These are phyloP conservation scores for Vanessa tameamea DNA, from an alignment of 1,140 invertebrate species.

Conservation along the genomic window DNA sequence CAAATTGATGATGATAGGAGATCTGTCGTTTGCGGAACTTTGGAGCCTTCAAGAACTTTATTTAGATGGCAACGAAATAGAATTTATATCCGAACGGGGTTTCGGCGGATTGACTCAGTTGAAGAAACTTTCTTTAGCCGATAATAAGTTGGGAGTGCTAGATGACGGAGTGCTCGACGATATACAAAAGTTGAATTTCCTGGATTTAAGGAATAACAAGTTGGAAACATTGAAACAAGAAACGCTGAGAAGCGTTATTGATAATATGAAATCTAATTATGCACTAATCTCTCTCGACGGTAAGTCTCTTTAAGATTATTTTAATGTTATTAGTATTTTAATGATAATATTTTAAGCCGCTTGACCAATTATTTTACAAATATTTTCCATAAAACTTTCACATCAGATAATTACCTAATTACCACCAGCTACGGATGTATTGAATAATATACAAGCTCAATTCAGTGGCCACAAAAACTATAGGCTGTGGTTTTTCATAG, in stretches of 20 bases:
- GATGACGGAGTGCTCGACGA: slow-evolving; percentile 84
- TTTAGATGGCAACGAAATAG: slow-evolving; percentile 86
- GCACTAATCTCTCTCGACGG: slow-evolving; percentile 72
- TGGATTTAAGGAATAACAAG: slow-evolving; percentile 87
- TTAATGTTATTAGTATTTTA: neutral
- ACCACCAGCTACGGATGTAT: slow-evolving; percentile 2
- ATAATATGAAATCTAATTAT: slow-evolving; percentile 85
- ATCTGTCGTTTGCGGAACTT: slow-evolving; percentile 88
- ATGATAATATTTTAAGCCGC: neutral
- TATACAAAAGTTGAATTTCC: slow-evolving; percentile 83
- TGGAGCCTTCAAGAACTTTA: slow-evolving; percentile 86
- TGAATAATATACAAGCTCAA: slow-evolving; percentile 8
- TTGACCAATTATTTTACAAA: too few species aligned
- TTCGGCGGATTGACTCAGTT: slow-evolving; percentile 86
- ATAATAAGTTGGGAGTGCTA: slow-evolving; percentile 86
- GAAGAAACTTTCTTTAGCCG: slow-evolving; percentile 84
- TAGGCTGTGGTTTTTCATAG: slow-evolving; percentile 16
- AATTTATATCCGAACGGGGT: slow-evolving; percentile 85
- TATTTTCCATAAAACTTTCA: neutral
- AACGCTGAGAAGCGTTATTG: slow-evolving; percentile 86
- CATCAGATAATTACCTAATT: slow-evolving; percentile 6
- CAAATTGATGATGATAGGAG: slow-evolving; percentile 86
- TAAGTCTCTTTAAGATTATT: slow-evolving; percentile 47
- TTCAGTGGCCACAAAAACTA: slow-evolving; percentile 21
- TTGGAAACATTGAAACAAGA: slow-evolving; percentile 88